These are phyloP conservation scores for Drosophila seguyi DNA, from an alignment of 1,140 invertebrate genomes.

Conservation along the genomic window DNA sequence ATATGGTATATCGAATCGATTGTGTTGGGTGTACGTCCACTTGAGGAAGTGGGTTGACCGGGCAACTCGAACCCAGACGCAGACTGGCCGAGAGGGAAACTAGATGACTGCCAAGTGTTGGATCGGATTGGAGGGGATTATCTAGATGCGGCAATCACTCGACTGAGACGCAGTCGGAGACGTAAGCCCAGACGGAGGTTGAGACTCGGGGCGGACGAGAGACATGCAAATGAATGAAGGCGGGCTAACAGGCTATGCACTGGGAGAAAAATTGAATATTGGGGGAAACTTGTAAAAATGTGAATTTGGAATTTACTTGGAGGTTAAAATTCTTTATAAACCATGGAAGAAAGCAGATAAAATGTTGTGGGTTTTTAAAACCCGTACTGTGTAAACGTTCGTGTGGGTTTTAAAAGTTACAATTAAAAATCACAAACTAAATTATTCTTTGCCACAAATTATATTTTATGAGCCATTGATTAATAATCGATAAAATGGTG, in stretches of 20 bases:
- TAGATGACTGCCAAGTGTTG: constrained; percentile 42
- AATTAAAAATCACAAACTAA: too few relatives aligned
- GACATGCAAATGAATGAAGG: constrained; percentile 44
- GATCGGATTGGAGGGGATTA: constrained; percentile 33
- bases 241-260: constrained; percentile 16
- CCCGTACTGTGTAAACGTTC: too few relatives aligned
- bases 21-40: constrained; percentile 28
- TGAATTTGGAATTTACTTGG: too few relatives aligned
- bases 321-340: too few relatives aligned
- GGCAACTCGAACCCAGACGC: constrained; percentile 4
- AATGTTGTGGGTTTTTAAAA: too few relatives aligned
- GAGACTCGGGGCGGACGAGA: constrained; percentile 9
- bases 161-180: constrained; percentile 39
- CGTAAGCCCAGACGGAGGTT: constrained; percentile 45
- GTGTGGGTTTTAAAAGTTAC: too few relatives aligned
- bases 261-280: background rate
- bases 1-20: constrained; percentile 22
- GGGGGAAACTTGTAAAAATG: background rate
- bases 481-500: too few relatives aligned
- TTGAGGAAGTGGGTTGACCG: constrained; percentile 40
- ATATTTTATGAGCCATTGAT: too few relatives aligned
- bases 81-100: constrained; percentile 39
- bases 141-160: constrained; percentile 72
- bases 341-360: background rate
- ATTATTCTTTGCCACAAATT: too few relatives aligned